Evolutionary conservation across 92 coral and sea anemone species (phyloP).

Genomic region (Bergia puertoricense): DNA sequence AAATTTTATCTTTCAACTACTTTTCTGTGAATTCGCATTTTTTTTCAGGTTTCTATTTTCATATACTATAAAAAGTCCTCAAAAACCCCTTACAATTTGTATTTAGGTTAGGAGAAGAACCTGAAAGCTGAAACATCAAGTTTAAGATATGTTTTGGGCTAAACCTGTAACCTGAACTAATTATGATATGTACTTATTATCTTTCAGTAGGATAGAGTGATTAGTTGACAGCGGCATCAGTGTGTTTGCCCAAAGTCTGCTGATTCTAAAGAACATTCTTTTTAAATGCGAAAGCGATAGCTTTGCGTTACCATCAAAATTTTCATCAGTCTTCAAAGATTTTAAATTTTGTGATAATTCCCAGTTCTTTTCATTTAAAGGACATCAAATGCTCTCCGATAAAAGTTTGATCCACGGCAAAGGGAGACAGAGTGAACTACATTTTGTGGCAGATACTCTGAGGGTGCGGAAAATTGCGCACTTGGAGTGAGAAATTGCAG

Average conservation of each 20-base stretch:
- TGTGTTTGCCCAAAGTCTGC: not conserved
- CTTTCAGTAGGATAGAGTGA: not conserved
- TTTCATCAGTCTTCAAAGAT: not conserved
- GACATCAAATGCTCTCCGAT: not conserved
- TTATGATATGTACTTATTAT: not conserved
- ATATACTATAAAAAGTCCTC: not conserved
- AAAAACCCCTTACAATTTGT: not conserved
- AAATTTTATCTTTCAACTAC: not conserved
- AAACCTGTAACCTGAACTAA: not conserved
- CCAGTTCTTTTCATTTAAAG: not conserved
- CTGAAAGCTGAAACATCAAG: not conserved
- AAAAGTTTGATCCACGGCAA: not conserved
- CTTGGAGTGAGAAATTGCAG: too few relatives aligned
- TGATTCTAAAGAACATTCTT: constrained; percentile 3
- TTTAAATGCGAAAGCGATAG: not conserved
- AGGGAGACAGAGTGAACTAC: not conserved
- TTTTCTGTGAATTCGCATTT: not conserved
- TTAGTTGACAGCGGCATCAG: not conserved
- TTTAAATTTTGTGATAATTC: not conserved
- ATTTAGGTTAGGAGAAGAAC: not conserved
- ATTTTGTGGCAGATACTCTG: not conserved
- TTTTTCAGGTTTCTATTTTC: not conserved
- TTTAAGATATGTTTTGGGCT: not conserved
- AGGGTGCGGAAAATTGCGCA: too few relatives aligned
- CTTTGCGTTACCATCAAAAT: not conserved